These are phyloP conservation scores for Channa maculata DNA, from an alignment of 2,113 vertebrate genomes.

Conservation along the genomic window DNA sequence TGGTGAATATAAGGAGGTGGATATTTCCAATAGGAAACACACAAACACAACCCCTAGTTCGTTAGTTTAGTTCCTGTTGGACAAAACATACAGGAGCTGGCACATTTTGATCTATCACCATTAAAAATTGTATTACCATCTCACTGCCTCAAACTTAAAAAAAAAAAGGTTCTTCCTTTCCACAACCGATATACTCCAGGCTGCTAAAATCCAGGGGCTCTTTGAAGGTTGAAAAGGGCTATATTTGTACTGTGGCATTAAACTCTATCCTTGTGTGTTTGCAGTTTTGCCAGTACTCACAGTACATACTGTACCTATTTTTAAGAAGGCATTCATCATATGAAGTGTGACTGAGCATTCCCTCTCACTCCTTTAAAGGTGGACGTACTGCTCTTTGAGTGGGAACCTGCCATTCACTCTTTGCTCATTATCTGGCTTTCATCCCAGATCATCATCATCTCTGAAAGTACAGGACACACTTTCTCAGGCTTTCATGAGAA, in stretches of 20 bases:
- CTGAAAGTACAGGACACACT: slow-evolving; percentile 25
- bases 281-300: neutral
- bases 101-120: too few relatives aligned
- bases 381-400: slow-evolving; percentile 22
- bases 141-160: too few relatives aligned
- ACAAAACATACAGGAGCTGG: too few relatives aligned
- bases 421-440: slow-evolving; percentile 42
- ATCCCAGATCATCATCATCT: slow-evolving; percentile 36
- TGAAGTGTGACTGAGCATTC: slow-evolving; percentile 26
- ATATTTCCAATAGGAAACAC: too few relatives aligned
- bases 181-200: neutral
- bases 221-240: neutral
- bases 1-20: too few relatives aligned
- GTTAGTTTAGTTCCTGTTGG: too few relatives aligned
- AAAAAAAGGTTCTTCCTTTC: too few relatives aligned
- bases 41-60: too few relatives aligned
- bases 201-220: neutral
- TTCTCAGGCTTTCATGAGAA: slow-evolving; percentile 23
- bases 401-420: slow-evolving; percentile 38
- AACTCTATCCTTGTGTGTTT: neutral
- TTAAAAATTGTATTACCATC: too few relatives aligned
- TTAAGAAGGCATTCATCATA: slow-evolving; percentile 16
- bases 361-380: neutral
- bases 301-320: neutral
- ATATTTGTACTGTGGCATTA: neutral